Evolutionary conservation across 1,140 invertebrate species (phyloP), one percentile per base, ranked within the genome.

Genomic region (Hycleus cichorii): DNA sequence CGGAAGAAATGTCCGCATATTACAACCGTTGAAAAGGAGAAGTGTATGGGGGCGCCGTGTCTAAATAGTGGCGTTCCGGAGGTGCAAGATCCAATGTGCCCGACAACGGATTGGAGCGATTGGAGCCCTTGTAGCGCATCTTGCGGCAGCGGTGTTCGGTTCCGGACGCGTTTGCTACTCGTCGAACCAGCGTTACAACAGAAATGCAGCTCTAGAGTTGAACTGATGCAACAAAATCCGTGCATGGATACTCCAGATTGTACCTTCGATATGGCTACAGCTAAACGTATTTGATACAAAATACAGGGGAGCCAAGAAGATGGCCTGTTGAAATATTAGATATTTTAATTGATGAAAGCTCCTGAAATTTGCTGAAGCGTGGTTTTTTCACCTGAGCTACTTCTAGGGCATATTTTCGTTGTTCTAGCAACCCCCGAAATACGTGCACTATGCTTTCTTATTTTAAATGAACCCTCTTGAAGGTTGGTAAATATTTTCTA

Each of bases 1-100:
- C 80, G 83, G 44, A 92, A 93, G 72, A 88, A 85, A 55, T 92
- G 90, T 65, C 79, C 83, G 7, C 83, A 87, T 50, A 79, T 91
- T 7, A 74, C 73, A 2, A 72, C 83, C 45, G 82, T 84, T 38
- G 85, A 93, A 67, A 90, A 84, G 66, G 80, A 85, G 60, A 86
- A 89, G 68, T 94, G 89, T 66, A 84, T 86, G 81, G 57, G 78
- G 46, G 81, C 83, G 0, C 74, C 80, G 1, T 90, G 88, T 69
- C 68, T 66, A 18, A 18, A 18, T 0, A 71, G 75, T 44, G 40
- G 40, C 10, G 9, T 10, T 61, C 66, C 74, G n/a, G 81, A 85
- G 60, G 49, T 77, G 0, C 65, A 74, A 1, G 81, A 84, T 74
- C 78, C 83, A 0, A 70, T 75, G 54, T 89, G 87, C 65, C 77